A percentile compares a stretch with the other conserved stretches of the same genome.
These are phyloP conservation scores for Hepsetus odoe DNA, from an alignment of 2,113 vertebrate genomes.

Conservation along the genomic window DNA sequence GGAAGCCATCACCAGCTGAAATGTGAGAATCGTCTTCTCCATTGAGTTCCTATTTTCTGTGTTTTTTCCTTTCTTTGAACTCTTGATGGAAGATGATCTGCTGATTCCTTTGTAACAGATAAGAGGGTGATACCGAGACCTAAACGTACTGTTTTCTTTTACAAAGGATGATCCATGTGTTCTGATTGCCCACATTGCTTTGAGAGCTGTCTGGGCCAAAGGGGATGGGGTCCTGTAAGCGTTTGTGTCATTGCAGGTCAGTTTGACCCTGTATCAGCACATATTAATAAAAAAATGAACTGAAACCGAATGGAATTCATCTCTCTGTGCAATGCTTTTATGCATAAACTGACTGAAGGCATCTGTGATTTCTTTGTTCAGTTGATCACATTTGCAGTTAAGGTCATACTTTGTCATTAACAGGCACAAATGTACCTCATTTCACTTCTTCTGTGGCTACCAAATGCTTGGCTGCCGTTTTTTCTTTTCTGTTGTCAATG, in stretches of 20 bases:
- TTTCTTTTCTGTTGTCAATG: background rate
- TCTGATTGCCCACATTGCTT: conserved; percentile 61
- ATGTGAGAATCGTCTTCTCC: conserved; percentile 9
- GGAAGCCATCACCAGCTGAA: conserved; percentile 17
- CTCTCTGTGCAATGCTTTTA: background rate
- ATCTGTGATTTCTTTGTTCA: background rate
- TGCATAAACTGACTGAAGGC: background rate
- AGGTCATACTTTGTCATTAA: background rate
- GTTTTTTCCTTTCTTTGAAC: conserved; percentile 53
- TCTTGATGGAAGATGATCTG: conserved; percentile 56
- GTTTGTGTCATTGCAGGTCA: conserved; percentile 71
- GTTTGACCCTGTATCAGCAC: conserved; percentile 74
- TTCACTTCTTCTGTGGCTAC: no score
- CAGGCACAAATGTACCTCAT: no score
- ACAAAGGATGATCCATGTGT: conserved; percentile 57
- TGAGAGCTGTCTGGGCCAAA: conserved; percentile 71
- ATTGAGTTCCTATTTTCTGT: background rate
- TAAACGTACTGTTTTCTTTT: conserved; percentile 56
- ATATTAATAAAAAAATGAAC: conserved; percentile 73
- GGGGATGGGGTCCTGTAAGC: conserved; percentile 69
- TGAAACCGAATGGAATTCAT: conserved; percentile 53
- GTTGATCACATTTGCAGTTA: background rate
- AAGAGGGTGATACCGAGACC: conserved; percentile 49
- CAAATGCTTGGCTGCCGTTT: background rate
- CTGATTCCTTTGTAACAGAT: conserved; percentile 57